Evolutionary conservation across 2,888 invertebrate species (phyloP), one percentile per base, ranked within the genome.

Genomic region (Drosophila vallismaia): DNA sequence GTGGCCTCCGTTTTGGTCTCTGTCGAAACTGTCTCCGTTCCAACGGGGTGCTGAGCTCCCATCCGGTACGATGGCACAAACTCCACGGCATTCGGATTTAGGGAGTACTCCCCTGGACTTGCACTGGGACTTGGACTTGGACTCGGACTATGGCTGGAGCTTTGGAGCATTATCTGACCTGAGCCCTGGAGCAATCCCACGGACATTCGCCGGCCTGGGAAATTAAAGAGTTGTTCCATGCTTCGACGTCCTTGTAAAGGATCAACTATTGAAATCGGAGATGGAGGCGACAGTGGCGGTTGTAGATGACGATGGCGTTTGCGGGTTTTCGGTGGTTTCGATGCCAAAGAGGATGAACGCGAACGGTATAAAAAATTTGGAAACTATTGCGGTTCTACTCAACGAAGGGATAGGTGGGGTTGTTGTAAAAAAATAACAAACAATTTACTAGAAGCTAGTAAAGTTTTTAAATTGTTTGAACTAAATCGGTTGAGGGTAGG

Each of bases 21-120:
- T 1, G 19, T 6, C 9, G 33, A 5, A 8, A 9, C 36, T 42
- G 14, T 3, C 9, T 62, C 50, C 28, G 19, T 2, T 8, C 2
- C 19, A 19, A 29, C 36, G 6, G 12, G 14, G 6, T 55, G 28
- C n/a, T 1, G 31, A 0, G 36, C 2, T 29, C 44, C 38, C 38
- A 55, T 71, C 40, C 60, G 10, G 42, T 40, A 53, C 10, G 75
- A 75, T 4, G 87, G 87, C 48, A 83, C 79, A 48, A 83, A 83
- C 7, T 77, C 82, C 10, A 54, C 48, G 0, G 85, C 82, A 57
- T 84, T 68, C 4, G 82, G 82, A 64, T 82, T 82, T 0, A 82
- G 74, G 3, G 69, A 66, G 9, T 52, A 76, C 12, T 76, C 66
- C 12, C 59, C 29, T 6, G 40, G 12, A 4, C 68, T 58, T 4